These are phyloP conservation scores for Varanus salvator DNA, from an alignment of 2,113 vertebrate species.

Conservation along the genomic window DNA sequence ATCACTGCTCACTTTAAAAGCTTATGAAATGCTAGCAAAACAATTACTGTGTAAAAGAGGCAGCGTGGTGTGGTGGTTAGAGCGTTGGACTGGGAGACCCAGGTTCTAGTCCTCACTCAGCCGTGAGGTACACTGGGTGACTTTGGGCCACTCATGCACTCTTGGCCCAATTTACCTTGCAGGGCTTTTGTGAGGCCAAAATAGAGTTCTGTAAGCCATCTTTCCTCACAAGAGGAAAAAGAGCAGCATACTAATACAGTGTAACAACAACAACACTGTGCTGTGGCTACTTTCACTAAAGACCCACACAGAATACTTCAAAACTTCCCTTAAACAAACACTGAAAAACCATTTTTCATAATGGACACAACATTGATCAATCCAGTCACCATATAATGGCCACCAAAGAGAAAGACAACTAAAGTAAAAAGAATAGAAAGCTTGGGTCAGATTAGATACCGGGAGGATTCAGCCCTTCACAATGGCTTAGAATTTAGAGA, in stretches of 20 bases:
- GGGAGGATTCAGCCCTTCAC: no score
- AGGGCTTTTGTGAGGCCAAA: no score
- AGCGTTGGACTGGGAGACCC: no score
- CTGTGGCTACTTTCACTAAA: not conserved
- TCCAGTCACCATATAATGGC: not conserved
- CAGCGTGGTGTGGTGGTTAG: no score
- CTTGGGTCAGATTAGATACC: not conserved
- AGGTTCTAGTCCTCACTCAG: no score
- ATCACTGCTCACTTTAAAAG: not conserved
- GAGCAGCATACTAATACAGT: no score
- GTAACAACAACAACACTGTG: not conserved
- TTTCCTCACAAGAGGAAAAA: no score
- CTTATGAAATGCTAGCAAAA: not conserved
- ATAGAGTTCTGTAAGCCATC: no score
- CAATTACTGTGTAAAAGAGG: not conserved
- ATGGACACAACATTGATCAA: not conserved
- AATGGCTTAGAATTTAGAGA: no score
- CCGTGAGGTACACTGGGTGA: no score
- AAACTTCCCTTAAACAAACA: not conserved
- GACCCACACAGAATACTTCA: not conserved
- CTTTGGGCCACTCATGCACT: no score
- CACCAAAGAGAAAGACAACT: not conserved
- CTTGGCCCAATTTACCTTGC: no score
- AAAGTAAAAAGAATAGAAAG: not conserved
- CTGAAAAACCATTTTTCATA: not conserved